Evolutionary conservation across 1,140 invertebrate genomes (phyloP).

Genomic region (Drosophila ohnishii): DNA sequence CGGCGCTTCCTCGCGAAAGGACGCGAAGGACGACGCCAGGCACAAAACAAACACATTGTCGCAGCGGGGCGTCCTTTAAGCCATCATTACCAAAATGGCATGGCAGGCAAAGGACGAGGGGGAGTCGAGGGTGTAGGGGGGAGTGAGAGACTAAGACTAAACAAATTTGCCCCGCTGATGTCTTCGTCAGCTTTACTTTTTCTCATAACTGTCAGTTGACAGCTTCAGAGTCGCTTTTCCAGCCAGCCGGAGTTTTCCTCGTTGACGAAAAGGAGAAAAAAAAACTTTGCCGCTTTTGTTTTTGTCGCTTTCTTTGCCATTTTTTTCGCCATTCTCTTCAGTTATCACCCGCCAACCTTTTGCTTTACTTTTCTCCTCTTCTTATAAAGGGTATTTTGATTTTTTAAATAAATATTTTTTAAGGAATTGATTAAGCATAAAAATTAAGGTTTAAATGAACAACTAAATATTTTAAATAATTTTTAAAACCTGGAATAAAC

Average conservation of each 20-base stretch:
- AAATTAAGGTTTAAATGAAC: neutral
- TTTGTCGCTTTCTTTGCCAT: conserved; percentile 4
- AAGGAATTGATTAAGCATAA: neutral
- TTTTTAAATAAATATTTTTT: neutral
- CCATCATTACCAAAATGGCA: conserved; percentile 80
- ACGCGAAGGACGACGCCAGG: conserved; percentile 55
- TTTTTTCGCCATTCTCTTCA: conserved; percentile 31
- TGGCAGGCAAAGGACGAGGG: conserved; percentile 25
- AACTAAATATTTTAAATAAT: too few relatives aligned
- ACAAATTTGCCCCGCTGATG: conserved; percentile 77
- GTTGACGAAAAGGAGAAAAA: conserved; percentile 31
- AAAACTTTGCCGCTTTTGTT: conserved; percentile 47
- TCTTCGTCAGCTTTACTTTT: conserved; percentile 80
- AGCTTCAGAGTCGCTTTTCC: conserved; percentile 67
- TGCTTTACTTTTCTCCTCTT: conserved; percentile 15
- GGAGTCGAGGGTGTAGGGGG: neutral
- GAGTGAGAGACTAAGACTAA: conserved; percentile 68
- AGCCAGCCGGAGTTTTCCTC: conserved; percentile 44
- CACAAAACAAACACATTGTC: conserved; percentile 66
- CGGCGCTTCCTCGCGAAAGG: conserved; percentile 63
- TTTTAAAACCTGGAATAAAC: too few relatives aligned
- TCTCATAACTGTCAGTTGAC: conserved; percentile 80
- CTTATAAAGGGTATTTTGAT: neutral
- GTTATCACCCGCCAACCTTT: conserved; percentile 28
- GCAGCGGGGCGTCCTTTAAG: conserved; percentile 73